Evolutionary conservation across 2,113 vertebrate species (phyloP), one percentile per base, ranked within the genome.

Genomic region (Variabilichromis moorii): DNA sequence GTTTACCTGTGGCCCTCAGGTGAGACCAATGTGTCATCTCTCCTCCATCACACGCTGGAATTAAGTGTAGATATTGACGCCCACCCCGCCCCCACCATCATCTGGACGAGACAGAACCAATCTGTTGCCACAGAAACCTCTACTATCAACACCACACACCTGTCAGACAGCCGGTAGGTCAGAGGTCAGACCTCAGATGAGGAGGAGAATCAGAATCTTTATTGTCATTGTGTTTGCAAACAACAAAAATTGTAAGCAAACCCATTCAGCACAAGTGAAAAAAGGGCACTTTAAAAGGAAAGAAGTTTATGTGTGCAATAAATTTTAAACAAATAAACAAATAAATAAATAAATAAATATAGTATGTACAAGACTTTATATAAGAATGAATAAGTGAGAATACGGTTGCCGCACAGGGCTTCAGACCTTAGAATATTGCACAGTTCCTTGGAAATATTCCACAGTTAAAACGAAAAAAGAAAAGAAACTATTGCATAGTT

Each of bases 31-130:
- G 13, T 94, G 37, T 91, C 93, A 1, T 35, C 81, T 7, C 66
- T 88, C 5, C 85, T 93, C 3, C 86, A 94, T 26, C 85, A 94
- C 57, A 90, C 78, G 2, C 88, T 93, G 42, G 83, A 81, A 54
- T 33, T 96, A 6, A 82, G 24, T 0, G 59, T 96, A 57, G 82
- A 92, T 9, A 21, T 92, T 2, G 86, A 94, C 1, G 94, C 94
- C 9, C 61, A 90, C 26, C 95, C 95, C 0, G 1, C 86, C n/a
- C 94, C 95, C 9, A 82, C 53, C 0, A 17, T 95, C 51, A n/a
- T 57, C 51, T 96, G 95, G 95, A 83, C 63, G 28, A 90, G 26
- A 89, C 37, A 89, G 55, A 94, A 94, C 91, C 50, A 82, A 17
- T 88, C 90, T 1, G 2, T 93, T 3, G 4, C 68, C 21, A 87